A percentile compares a stretch with the other conserved stretches of the same genome.
Evolutionary conservation across 1,140 invertebrate species (phyloP).

Genomic region (Calliopsis andreniformis): DNA sequence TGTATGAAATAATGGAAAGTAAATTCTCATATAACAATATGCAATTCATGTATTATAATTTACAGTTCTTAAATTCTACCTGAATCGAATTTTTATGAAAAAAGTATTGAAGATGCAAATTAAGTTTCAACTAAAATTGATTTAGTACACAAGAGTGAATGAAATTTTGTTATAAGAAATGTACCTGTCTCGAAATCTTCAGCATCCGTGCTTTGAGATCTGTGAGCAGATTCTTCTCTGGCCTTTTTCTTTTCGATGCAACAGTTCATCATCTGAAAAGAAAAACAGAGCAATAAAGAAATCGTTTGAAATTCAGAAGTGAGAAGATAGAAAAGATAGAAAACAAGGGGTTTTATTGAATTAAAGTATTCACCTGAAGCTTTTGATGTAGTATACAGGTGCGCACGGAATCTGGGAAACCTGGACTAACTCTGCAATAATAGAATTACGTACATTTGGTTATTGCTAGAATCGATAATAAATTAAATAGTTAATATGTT

Average conservation of each 20-base stretch:
- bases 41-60: too few relatives aligned
- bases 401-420: slow-evolving; percentile 89
- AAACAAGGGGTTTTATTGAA: not conserved
- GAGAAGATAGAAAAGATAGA: not conserved
- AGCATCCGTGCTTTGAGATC: slow-evolving; percentile 66
- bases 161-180: not conserved
- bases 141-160: too few relatives aligned
- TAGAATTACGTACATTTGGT: not conserved
- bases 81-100: too few relatives aligned
- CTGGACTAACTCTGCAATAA: slow-evolving; percentile 86
- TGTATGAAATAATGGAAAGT: too few relatives aligned
- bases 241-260: slow-evolving; percentile 91
- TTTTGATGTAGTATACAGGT: slow-evolving; percentile 97
- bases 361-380: slow-evolving; percentile 83
- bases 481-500: too few relatives aligned
- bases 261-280: slow-evolving; percentile 96
- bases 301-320: too few relatives aligned
- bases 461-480: too few relatives aligned
- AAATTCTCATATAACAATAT: too few relatives aligned
- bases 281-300: too few relatives aligned
- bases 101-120: too few relatives aligned
- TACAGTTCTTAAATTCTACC: too few relatives aligned
- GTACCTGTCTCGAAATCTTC: slow-evolving; percentile 71
- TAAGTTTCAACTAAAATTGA: too few relatives aligned
- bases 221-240: slow-evolving; percentile 80